Evolutionary conservation across 2,113 vertebrate genomes (phyloP), one percentile per base, ranked within the genome.

Genomic region (Boulengeromyrus knoepffleri): DNA sequence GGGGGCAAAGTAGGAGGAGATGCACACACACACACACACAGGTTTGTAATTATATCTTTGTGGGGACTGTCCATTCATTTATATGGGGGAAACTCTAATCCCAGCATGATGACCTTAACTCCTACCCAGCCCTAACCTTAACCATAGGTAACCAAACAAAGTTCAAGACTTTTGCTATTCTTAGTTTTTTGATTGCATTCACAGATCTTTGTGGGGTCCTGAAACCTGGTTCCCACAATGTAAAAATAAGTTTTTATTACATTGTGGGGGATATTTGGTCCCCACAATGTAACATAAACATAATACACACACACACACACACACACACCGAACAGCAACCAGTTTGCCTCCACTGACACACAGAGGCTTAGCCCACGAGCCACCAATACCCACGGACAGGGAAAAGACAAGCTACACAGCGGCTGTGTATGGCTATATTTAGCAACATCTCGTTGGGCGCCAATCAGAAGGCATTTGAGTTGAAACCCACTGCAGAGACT

Each of bases 221-320:
- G 49, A 50, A 50, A 50, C 49, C 3, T 50, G 49, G 49, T 50
- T 12, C 12, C 49, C 12, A 50, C 49, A 50, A 15, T 50, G 49
- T 50, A 50, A 15, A 50, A 50, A 50, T 15, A 50, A 50, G 49
- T 50, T 50, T 15, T 50, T 50, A 13, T 50, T 50, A 50, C 2
- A 50, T 13, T 50, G 49, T 50, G 49, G 12, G 49, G 49, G 49
- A 50, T 50, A 50, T 50, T 15, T 15, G 49, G 49, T 50, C 49
- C 12, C 49, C 49, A 50, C 49, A 50, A 50, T 50, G 49, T 50
- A 50, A 50, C 13, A 50, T 50, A 15, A 15, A 50, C 84, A 89
- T 36, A 56, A 74, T 91, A 90, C 87, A 90, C 45, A 89, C 19
- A 47, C 12, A 46, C 46, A 83, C 70, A 52, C 31, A 89, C 19